Base-by-base conservation (phyloP, 2,113 vertebrate species). In the Atractosteus spatula region DNA sequence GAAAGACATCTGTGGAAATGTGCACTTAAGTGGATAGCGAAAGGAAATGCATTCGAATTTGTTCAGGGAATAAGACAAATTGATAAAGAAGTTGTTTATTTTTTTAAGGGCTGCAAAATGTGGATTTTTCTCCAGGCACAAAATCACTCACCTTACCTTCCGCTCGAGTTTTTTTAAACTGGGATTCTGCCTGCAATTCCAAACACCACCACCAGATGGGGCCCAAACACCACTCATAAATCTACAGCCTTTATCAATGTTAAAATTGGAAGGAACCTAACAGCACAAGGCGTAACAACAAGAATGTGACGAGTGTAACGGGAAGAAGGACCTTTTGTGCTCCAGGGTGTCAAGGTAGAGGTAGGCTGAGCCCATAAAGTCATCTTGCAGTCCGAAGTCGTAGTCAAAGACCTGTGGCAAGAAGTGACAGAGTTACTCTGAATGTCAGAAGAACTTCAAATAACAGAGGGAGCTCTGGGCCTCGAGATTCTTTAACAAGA, bases 371-470 rank as follows among this genome's bases (percentile, higher is more conserved):
- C 97, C 97, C 93, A 99, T 99, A 63, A 99, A 99, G 80, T 99
- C 97, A 92, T 99, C 97, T 71, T 98, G 97, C 74, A 99, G 89
- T 68, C 97, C 96, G 85, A 99, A 99, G 84, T 99, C 97, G 91
- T 99, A 98, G 83, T 99, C 97, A 90, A 97, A 99, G 65, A 99
- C 97, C 97, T 99, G 80, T 3, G 83, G 64, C 71, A 47, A 29
- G 29, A 29, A 29, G 29, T 29, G 29, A 29, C 29, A 29, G 29
- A 29, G 29, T 29, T 29, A 29, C 29, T 29, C 29, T 29, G 68
- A 57, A 80, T 42, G 47, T 75, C 6, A 3, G 2, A 81, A 42
- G 84, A 66, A 47, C 47, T 51, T 51, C 10, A 51, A 51, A 29
- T 5, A 51, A 51, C 10, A 51, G 1, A 5, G 10, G 2, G 5